Conservation (phyloP, 53 echinoderm and acorn worm species). For the Zoroaster sp. region DNA sequence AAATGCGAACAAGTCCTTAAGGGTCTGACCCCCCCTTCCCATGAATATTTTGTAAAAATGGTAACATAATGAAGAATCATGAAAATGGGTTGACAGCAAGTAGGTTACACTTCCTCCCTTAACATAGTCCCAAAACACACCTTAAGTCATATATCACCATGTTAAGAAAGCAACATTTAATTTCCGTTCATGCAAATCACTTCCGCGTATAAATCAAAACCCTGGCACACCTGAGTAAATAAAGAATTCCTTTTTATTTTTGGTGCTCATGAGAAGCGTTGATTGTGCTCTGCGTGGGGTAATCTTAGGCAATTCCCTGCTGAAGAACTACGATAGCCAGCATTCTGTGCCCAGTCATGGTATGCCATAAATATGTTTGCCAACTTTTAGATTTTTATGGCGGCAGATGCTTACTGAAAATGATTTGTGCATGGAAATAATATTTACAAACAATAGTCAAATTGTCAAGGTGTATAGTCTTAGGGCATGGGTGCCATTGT, state of each 20-base stretch:
- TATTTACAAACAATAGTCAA: too few relatives aligned
- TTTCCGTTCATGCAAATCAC: slow-evolving; percentile 49
- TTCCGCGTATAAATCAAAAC: slow-evolving; percentile 48
- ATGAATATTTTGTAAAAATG: not conserved
- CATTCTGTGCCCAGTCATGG: not conserved
- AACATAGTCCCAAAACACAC: not conserved
- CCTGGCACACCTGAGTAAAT: slow-evolving; percentile 34
- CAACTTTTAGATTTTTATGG: not conserved
- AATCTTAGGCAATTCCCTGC: slow-evolving; percentile 2
- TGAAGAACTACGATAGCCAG: slow-evolving; percentile 6
- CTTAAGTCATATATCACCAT: not conserved
- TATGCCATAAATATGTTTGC: slow-evolving; percentile 15
- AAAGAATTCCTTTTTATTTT: not conserved
- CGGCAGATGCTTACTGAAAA: too few relatives aligned
- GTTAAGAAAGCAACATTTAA: slow-evolving; percentile 32
- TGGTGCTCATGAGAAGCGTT: not conserved
- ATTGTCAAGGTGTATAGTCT: too few relatives aligned
- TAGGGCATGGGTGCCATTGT: too few relatives aligned
- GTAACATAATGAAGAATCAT: not conserved
- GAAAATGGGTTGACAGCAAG: not conserved
- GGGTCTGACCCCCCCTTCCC: not conserved
- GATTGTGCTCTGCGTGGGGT: slow-evolving; percentile 35
- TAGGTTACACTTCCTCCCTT: not conserved
- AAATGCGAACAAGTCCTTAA: not conserved
- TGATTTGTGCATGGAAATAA: too few relatives aligned